Base-by-base conservation (phyloP, 2,113 vertebrate genomes). In the Leiothrix lutea region DNA sequence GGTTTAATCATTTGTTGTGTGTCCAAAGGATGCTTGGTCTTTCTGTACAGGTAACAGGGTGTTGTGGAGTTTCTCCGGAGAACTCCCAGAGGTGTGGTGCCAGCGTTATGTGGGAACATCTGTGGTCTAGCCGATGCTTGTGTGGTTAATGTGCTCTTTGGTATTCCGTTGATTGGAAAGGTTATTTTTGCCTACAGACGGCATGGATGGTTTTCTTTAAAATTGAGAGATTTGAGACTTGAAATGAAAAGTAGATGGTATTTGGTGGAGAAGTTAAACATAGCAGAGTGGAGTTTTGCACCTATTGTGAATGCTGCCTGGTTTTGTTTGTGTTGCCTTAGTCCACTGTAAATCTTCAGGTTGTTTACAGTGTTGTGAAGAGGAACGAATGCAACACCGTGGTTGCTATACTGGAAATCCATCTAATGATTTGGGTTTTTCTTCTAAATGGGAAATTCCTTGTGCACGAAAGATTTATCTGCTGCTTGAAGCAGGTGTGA, bases 141-240 rank as follows among this genome's bases (percentile, higher is more conserved):
- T 38, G 22, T 38, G 22, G 67, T 29, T 67, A 9, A 29, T 23
- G 3, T 2, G 4, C 26, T 80, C 21, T 25, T 58, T n/a, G 0
- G 1, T 15, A 4, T 44, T 2, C 9, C 8, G 3, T 74, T 72
- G 60, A 3, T 42, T 33, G 48, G 29, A 50, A 54, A 60, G 58
- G 47, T 33, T 61, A 31, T 25, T 21, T 72, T 54, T 61, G 14
- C 28, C 10, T 77, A 2, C 0, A 4, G 31, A 33, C 50, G 42
- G 6, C 14, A 11, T 45, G 44, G 62, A 12, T 87, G 57, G 7
- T 22, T 88, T 58, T 56, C 35, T 58, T 56, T 15, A 2, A 72
- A 26, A 51, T 8, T 38, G 45, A 23, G 66, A 54, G 33, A 19
- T 45, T 28, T 12, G 44, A 71, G 48, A 26, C 35, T 80, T 44